Evolutionary conservation across 92 coral and sea anemone genomes (phyloP), one percentile per base, ranked within the genome.

Genomic region (Porites lobata): DNA sequence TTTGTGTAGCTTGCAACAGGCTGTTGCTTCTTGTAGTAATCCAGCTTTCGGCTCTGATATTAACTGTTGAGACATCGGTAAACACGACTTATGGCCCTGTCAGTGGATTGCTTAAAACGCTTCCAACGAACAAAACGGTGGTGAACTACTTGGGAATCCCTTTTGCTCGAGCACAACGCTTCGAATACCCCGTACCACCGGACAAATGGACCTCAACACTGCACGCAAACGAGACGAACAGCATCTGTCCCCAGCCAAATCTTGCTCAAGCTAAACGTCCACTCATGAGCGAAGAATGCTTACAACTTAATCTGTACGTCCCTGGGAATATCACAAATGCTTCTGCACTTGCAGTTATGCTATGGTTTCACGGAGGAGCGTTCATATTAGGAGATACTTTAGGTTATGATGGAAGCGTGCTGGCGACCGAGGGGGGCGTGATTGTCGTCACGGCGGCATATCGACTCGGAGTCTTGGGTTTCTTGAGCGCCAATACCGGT

Each of bases 241-340:
- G 71, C 50, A 21, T 24, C 2, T 82, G 86, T 21, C 86, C 86
- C 1, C 86, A 82, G 24, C 18, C 8, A 8, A 20, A 38, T 22
- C 61, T 56, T 10, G 13, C 61, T 56, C 66, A 79, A 10, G 78
- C 63, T 21, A 65, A 65, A n/a, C 69, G 13, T 8, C 4, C 59
- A 9, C 63, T 66, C 12, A 87, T 87, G 74, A 87, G 91, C 74
- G 94, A 91, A 72, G 91, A 91, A 64, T 91, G 94, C 66, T 61
- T 91, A 64, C 72, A 75, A 62, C 58, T 90, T 6, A 86, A 86
- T 76, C 80, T 90, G 65, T 86, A 67, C 77, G 83, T 86, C 53
- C 93, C 94, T 52, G 50, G 79, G 6, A 32, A 24, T 29, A 7
- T 64, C 9, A 65, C 65, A 13, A 58, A 50, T 50, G 52, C 68